Evolutionary conservation across 2,888 invertebrate genomes (phyloP), one percentile per base, ranked within the genome.

Genomic region (Leptinotarsa rubiginosa): DNA sequence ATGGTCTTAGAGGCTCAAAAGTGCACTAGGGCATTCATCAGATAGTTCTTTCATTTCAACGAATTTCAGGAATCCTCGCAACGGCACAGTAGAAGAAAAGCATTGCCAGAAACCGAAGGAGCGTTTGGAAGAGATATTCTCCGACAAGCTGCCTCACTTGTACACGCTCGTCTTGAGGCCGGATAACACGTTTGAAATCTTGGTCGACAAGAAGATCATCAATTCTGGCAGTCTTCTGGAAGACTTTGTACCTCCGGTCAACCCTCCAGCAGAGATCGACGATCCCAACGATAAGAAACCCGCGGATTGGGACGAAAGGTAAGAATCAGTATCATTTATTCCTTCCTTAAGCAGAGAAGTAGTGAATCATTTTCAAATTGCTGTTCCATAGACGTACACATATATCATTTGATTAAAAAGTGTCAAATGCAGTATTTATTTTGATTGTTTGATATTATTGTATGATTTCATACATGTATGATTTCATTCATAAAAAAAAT

Each of bases 191-290:
- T 97, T 92, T 87, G 91, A 93, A 75, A 91, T 97, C n/a, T 90
- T 90, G 77, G 89, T 99, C 1, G 98, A 99, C 88, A 92, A 93
- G 83, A 93, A 93, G 84, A 90, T 95, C 67, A 91, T 97, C 3
- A 96, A 97, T 86, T 91, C 94, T 41, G 98, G 98, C 15, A 95
- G 93, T 15, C 88, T 99, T 74, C 88, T 98, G 54, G 95, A 94
- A 77, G 97, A 98, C 89, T 95, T 98, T 86, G 93, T 92, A 4
- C 99, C 99, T 0, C 89, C 98, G 2, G 97, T 99, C 16, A 98
- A 98, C 90, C 99, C 99, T 1, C 95, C 97, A 0, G 92, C 94
- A 78, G 96, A 98, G 89, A 95, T 99, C 83, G 96, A 96, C 83
- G 99, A 99, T 89, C 96, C 97, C 0, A 88, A 92, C 54, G 98